A percentile compares a stretch with the other conserved stretches of the same genome.
phyloP scores from a whole-genome alignment of 2,888 invertebrate genomes.

The Caenorhabditis sp. region DNA sequence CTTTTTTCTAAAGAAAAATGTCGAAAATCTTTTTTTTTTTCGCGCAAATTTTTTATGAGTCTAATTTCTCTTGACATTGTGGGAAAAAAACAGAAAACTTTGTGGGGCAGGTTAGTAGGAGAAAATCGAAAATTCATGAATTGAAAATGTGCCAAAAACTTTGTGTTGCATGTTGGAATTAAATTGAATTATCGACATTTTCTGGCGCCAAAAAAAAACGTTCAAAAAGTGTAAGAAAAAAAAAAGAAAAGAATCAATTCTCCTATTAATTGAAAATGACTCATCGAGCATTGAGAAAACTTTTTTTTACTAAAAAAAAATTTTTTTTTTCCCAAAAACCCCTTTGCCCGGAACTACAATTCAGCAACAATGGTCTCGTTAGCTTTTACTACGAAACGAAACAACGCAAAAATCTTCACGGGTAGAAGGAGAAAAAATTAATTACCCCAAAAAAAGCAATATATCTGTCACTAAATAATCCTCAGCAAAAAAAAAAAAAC shows the following conservation, averaged over 20 bases:
- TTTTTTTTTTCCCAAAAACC: background rate
- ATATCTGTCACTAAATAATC: background rate
- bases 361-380: background rate
- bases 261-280: background rate
- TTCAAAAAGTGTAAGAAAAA: no score
- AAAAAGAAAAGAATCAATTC: background rate
- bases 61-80: background rate
- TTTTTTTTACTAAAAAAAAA: background rate
- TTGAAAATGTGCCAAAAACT: background rate
- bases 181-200: no score
- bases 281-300: background rate
- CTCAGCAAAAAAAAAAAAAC: background rate
- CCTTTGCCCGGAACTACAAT: background rate
- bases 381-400: background rate
- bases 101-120: background rate
- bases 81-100: background rate
- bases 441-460: background rate
- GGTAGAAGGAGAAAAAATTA: background rate
- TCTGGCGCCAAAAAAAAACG: no score
- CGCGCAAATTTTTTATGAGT: background rate
- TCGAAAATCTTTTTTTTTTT: background rate
- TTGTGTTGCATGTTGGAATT: background rate
- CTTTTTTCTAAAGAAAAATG: no score
- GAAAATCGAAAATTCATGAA: background rate
- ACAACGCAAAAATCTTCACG: background rate